Evolutionary conservation across 1,140 invertebrate species (phyloP).

Genomic region (Orchestia grillus): DNA sequence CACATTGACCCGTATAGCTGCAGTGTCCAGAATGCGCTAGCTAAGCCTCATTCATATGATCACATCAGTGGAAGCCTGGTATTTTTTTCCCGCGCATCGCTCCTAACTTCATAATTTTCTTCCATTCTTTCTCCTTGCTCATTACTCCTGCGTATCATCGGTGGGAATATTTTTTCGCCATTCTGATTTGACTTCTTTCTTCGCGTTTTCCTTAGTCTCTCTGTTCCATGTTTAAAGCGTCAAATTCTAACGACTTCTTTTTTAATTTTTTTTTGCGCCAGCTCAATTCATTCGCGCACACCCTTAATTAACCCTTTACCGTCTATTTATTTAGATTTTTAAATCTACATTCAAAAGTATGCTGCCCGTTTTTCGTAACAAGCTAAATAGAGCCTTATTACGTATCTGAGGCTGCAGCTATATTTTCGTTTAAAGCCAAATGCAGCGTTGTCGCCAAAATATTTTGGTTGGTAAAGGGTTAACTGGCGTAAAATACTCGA

Average conservation of each 20-base stretch:
- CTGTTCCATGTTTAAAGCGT: background rate
- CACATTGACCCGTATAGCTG: background rate
- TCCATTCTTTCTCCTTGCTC: background rate
- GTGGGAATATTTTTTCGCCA: background rate
- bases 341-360: no score
- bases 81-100: background rate
- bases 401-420: no score
- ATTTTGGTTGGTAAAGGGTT: no score
- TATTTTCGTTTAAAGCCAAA: no score
- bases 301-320: no score
- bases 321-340: no score
- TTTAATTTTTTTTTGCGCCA: background rate
- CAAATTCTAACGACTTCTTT: background rate
- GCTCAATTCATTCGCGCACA: background rate
- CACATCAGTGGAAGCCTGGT: constrained; percentile 35
- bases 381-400: no score
- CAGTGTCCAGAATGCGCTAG: background rate
- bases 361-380: no score
- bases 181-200: background rate
- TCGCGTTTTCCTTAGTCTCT: background rate
- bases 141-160: background rate
- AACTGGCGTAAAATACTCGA: background rate
- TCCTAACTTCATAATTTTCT: background rate
- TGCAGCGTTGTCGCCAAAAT: no score
- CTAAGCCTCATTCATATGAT: background rate